Conservation (phyloP, 2,113 vertebrate species). For the Girardinichthys multiradiatus region DNA sequence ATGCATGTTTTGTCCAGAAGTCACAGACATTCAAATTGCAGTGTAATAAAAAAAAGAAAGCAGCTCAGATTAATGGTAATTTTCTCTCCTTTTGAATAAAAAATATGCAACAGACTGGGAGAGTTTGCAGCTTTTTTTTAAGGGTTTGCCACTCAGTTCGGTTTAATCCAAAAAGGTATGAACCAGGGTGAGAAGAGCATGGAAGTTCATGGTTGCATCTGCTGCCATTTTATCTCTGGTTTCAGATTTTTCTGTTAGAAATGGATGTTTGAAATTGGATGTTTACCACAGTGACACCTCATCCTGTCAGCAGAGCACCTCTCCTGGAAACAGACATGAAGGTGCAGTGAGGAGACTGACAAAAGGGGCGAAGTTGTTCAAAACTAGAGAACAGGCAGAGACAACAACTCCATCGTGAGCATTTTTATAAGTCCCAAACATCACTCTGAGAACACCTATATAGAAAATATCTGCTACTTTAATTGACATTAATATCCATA, state of each 20-base stretch:
- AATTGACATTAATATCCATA: background rate
- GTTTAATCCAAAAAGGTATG: background rate
- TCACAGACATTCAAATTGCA: constrained; percentile 4
- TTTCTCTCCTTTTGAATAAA: background rate
- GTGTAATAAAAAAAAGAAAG: background rate
- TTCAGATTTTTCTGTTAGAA: constrained; percentile 32
- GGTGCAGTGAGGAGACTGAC: constrained; percentile 33
- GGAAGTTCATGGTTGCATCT: constrained; percentile 31
- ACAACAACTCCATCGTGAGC: constrained; percentile 26
- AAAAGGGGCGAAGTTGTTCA: constrained; percentile 17
- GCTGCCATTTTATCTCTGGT: constrained; percentile 28
- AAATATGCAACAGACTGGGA: background rate
- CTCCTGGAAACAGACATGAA: constrained; percentile 47
- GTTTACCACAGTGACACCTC: constrained; percentile 48
- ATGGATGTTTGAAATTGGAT: constrained; percentile 49
- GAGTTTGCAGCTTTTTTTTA: background rate
- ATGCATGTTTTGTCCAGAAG: constrained; percentile 10
- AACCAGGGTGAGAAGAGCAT: constrained; percentile 15
- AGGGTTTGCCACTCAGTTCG: constrained; percentile 1
- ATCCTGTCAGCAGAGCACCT: constrained; percentile 46
- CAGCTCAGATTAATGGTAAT: background rate
- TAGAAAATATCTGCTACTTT: background rate
- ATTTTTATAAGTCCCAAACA: constrained; percentile 34
- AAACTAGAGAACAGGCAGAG: constrained; percentile 16
- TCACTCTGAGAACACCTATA: constrained; percentile 37